Base-by-base conservation (phyloP, 1,140 invertebrate genomes). In the Telenomus remus region DNA sequence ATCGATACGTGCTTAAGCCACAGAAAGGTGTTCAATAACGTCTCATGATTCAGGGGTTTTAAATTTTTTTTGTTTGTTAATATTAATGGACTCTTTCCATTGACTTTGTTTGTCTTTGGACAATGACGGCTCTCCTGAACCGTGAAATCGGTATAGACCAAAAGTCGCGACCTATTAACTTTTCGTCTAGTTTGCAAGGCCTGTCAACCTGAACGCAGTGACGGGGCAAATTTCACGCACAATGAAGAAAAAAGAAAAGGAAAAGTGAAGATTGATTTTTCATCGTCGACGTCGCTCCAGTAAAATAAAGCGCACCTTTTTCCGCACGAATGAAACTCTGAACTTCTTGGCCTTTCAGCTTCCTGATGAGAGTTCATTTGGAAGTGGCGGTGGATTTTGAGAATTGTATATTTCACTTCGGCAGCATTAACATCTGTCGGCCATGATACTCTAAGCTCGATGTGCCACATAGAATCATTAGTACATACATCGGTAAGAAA, bases 401-500 rank as follows among this genome's bases (percentile, higher is more conserved):
- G n/a, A n/a, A n/a, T n/a, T 35, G 34, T 35, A 16, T 19, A 16
- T 16, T 42, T 65, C 10, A 46, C 49, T 42, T 46, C 10, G n/a
- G 49, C 9, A 60, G 60, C 72, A 48, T 16, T 74, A 79, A 82
- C 82, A 84, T 82, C 82, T 82, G 81, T 79, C 76, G 54, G n/a
- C n/a, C 15, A 14, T 27, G 19, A 27, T 27, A 49, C 76, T 11
- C 54, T 3, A 13, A 42, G 57, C 47, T 15, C 11, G 37, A 43
- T 63, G 57, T 60, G 39, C 10, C 15, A 14, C 7, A 6, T 55
- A 14, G n/a, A 61, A 53, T 80, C 76, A 82, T 84, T 83, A 84
- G 73, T 71, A 47, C 60, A 78, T 60, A 76, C 19, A 27, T 27
- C 19, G 57, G 56, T n/a, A 66, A 49, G 65, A 9, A 39, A 27